phyloP scores from a whole-genome alignment of 2,113 vertebrate genomes.

The Bubo bubo region DNA sequence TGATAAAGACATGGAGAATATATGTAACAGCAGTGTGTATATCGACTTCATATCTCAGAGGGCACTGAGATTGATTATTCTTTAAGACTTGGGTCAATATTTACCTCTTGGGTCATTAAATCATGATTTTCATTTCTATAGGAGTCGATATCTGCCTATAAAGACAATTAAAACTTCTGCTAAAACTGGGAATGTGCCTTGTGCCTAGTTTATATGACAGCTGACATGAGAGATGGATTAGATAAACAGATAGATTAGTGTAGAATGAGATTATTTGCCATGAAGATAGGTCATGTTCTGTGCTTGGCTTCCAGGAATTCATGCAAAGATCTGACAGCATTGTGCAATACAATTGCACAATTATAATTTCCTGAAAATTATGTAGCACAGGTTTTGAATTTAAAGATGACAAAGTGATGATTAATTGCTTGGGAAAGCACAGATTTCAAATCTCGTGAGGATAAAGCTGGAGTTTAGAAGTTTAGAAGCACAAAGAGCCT shows the following conservation, averaged over 20 bases:
- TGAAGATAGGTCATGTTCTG: not conserved
- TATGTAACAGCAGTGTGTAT: slow-evolving; percentile 21
- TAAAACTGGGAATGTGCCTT: not conserved
- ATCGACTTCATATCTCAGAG: slow-evolving; percentile 31
- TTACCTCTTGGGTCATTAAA: slow-evolving; percentile 65
- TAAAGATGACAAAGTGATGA: not conserved
- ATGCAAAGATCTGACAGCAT: not conserved
- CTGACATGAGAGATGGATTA: not conserved
- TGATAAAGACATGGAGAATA: slow-evolving; percentile 45
- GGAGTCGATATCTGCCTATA: slow-evolving; percentile 44
- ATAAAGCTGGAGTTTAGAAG: not conserved
- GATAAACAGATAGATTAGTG: not conserved
- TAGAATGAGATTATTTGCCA: not conserved
- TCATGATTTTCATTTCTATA: slow-evolving; percentile 40
- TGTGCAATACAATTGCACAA: not conserved
- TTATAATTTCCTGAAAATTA: slow-evolving; percentile 15
- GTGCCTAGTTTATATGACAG: not conserved
- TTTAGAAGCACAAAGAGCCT: not conserved
- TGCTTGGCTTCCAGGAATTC: not conserved
- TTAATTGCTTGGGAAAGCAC: not conserved
- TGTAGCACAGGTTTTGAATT: not conserved
- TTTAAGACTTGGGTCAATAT: slow-evolving; percentile 64
- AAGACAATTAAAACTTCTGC: slow-evolving; percentile 13
- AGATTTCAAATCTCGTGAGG: not conserved
- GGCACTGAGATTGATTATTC: slow-evolving; percentile 49